Percentiles rank a stretch among this genome's conserved stretches.
Conservation (phyloP, 2,888 invertebrate genomes). For the Nymphalis urticae region DNA sequence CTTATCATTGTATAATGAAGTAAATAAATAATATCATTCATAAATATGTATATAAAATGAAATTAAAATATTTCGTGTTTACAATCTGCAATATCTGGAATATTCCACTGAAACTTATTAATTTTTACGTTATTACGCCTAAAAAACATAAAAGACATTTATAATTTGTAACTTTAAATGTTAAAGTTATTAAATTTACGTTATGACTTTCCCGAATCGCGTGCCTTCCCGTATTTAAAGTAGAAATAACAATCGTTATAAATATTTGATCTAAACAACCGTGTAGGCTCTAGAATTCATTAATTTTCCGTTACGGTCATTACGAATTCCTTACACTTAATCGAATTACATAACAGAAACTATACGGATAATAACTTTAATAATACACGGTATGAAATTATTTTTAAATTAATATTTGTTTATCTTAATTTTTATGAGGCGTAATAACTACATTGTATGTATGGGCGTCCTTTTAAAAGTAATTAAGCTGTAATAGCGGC, state of each 20-base stretch:
- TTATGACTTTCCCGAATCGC: constrained; percentile 42
- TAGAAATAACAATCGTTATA: constrained; percentile 51
- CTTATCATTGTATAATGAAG: too few relatives aligned
- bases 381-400: constrained; percentile 48
- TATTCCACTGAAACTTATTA: too few relatives aligned
- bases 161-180: background rate
- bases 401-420: constrained; percentile 37
- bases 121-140: background rate
- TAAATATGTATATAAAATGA: too few relatives aligned
- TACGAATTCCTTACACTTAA: constrained; percentile 63
- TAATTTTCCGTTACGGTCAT: constrained; percentile 65
- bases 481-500: constrained; percentile 24
- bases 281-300: constrained; percentile 51
- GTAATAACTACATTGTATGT: constrained; percentile 21
- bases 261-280: constrained; percentile 52
- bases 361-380: constrained; percentile 52
- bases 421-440: constrained; percentile 23
- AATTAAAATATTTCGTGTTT: too few relatives aligned
- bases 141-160: background rate
- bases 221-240: constrained; percentile 52
- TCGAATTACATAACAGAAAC: constrained; percentile 52
- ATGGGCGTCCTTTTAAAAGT: constrained; percentile 8
- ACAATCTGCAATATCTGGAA: too few relatives aligned
- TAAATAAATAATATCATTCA: too few relatives aligned
- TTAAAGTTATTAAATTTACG: constrained; percentile 9